Evolutionary conservation across 2,888 invertebrate genomes (phyloP).

Genomic region (Timema cristinae): DNA sequence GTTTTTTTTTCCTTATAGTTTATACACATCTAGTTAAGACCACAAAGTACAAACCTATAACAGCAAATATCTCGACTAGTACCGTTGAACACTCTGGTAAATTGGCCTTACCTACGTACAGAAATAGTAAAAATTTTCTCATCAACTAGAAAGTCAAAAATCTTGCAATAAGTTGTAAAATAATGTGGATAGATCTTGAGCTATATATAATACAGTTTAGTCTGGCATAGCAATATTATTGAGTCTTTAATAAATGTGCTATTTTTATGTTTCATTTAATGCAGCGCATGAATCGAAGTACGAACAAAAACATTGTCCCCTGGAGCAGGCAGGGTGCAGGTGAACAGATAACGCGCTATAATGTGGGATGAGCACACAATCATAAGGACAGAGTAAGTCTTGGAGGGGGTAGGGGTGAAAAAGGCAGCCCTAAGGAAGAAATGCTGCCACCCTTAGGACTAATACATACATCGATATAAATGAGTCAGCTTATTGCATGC

Average conservation of each 20-base stretch:
- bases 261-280: slow-evolving; percentile 11
- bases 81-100: slow-evolving; percentile 28
- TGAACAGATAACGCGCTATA: too few relatives aligned
- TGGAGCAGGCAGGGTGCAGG: background rate
- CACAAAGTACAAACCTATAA: slow-evolving; percentile 27
- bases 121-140: slow-evolving; percentile 23
- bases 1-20: slow-evolving; percentile 10
- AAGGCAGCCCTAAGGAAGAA: slow-evolving; percentile 23
- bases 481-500: slow-evolving; percentile 31
- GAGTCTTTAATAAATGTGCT: slow-evolving; percentile 25
- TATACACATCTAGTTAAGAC: slow-evolving; percentile 16
- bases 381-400: background rate
- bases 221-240: slow-evolving; percentile 24
- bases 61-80: slow-evolving; percentile 27
- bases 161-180: slow-evolving; percentile 20
- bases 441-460: slow-evolving; percentile 24
- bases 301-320: slow-evolving; percentile 9
- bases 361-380: slow-evolving; percentile 6
- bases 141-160: slow-evolving; percentile 21
- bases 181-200: slow-evolving; percentile 23
- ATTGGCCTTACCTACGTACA: slow-evolving; percentile 25
- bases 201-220: slow-evolving; percentile 24
- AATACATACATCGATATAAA: slow-evolving; percentile 28
- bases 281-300: slow-evolving; percentile 3
- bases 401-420: background rate